phyloP scores from a whole-genome alignment of 2,888 invertebrate species.

The Mayetiola destructor region DNA sequence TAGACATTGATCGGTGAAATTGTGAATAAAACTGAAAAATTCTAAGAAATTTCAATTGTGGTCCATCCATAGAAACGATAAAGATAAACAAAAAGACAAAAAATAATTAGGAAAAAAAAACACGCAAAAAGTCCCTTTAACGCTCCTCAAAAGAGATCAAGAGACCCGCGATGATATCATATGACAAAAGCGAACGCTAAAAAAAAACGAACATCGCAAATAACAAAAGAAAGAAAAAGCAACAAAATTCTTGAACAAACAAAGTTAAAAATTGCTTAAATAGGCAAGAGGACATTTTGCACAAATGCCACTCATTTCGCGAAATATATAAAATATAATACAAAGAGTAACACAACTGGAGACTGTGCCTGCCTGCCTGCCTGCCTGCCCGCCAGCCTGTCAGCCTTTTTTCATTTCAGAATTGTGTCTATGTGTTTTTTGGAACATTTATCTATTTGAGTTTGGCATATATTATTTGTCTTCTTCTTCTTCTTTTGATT shows the following conservation, averaged over 20 bases:
- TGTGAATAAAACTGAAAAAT: background rate
- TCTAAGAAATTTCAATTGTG: too few relatives aligned
- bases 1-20: background rate
- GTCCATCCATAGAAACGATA: too few relatives aligned
- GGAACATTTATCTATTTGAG: too few relatives aligned
- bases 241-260: background rate
- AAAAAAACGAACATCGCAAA: background rate
- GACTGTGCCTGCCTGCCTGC: too few relatives aligned
- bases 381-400: too few relatives aligned
- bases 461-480: too few relatives aligned
- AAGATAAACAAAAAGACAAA: background rate
- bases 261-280: too few relatives aligned
- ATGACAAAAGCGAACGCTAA: background rate
- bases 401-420: too few relatives aligned
- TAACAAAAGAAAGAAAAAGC: background rate
- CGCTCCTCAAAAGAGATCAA: background rate
- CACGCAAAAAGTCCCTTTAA: constrained; percentile 4
- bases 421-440: too few relatives aligned
- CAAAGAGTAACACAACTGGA: too few relatives aligned
- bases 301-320: background rate
- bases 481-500: too few relatives aligned
- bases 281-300: background rate
- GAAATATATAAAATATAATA: too few relatives aligned
- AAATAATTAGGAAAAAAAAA: constrained; percentile 2
- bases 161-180: constrained; percentile 6